A percentile compares a stretch with the other conserved stretches of the same genome.
Evolutionary conservation across 1,140 invertebrate species (phyloP).

Genomic region (Scaptodrosophila lebanonensis): DNA sequence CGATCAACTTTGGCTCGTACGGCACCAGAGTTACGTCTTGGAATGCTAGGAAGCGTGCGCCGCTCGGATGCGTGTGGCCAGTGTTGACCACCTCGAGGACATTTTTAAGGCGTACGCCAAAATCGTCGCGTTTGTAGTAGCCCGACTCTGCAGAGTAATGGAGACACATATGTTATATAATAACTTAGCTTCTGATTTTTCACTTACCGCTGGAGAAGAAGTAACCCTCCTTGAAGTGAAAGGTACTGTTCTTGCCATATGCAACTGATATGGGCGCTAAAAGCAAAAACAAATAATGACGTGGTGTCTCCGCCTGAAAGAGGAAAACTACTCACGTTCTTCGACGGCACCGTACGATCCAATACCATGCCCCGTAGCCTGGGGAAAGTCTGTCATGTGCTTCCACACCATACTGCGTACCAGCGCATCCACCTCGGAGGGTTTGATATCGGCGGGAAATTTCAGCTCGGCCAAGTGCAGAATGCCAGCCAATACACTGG

Average conservation of each 20-base stretch:
- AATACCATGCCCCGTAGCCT: constrained; percentile 94
- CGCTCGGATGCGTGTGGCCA: constrained; percentile 76
- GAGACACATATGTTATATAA: background rate
- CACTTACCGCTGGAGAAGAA: constrained; percentile 89
- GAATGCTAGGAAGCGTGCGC: constrained; percentile 83
- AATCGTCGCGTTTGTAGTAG: constrained; percentile 89
- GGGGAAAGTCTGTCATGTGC: constrained; percentile 87
- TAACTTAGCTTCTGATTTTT: background rate
- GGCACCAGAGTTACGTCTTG: constrained; percentile 92
- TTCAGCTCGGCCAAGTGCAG: constrained; percentile 85
- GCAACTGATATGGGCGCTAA: constrained; percentile 85
- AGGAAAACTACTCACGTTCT: constrained; percentile 50
- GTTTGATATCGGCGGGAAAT: constrained; percentile 83
- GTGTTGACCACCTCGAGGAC: constrained; percentile 89
- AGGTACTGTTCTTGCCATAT: constrained; percentile 79
- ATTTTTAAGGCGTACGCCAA: constrained; percentile 95
- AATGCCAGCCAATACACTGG: constrained; percentile 91
- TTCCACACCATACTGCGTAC: constrained; percentile 89
- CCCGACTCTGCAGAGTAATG: constrained; percentile 82
- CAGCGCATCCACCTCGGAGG: constrained; percentile 85
- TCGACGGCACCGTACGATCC: constrained; percentile 85
- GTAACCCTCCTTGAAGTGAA: constrained; percentile 86
- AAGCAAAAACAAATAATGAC: constrained; percentile 31
- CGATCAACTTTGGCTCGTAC: constrained; percentile 93
- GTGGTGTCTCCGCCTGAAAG: background rate